These are phyloP conservation scores for Vidua chalybeata DNA, from an alignment of 2,113 vertebrate species.

Conservation along the genomic window DNA sequence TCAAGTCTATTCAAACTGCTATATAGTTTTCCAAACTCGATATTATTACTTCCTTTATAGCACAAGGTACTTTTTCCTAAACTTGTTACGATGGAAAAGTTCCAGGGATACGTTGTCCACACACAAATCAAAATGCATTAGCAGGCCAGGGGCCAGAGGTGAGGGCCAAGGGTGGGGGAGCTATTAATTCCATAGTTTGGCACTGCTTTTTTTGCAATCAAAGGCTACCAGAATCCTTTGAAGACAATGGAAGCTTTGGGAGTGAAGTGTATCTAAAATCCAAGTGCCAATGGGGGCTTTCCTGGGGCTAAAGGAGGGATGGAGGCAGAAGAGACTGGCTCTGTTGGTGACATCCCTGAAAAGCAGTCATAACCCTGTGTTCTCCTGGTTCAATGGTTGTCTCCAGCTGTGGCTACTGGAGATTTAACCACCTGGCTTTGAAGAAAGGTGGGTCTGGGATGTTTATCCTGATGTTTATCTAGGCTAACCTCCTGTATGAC, in stretches of 20 bases:
- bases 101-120: slow-evolving; percentile 47
- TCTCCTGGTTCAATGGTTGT: background rate
- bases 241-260: background rate
- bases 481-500: background rate
- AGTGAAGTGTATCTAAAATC: background rate
- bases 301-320: rapidly evolving
- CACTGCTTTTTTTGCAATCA: background rate
- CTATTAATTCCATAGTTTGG: background rate
- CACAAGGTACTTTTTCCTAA: slow-evolving; percentile 50
- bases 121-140: slow-evolving; percentile 26
- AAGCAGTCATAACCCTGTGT: background rate
- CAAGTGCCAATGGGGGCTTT: background rate
- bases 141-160: slow-evolving; percentile 24
- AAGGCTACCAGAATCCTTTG: background rate
- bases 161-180: background rate
- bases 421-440: background rate
- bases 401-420: background rate
- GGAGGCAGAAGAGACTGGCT: background rate
- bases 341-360: background rate
- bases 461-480: background rate
- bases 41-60: slow-evolving; percentile 76
- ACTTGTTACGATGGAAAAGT: slow-evolving; percentile 62
- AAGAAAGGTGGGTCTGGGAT: background rate
- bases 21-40: slow-evolving; percentile 62
- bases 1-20: slow-evolving; percentile 60